Evolutionary conservation across 2,113 vertebrate genomes (phyloP).

Genomic region (Thryonomys swinderianus): DNA sequence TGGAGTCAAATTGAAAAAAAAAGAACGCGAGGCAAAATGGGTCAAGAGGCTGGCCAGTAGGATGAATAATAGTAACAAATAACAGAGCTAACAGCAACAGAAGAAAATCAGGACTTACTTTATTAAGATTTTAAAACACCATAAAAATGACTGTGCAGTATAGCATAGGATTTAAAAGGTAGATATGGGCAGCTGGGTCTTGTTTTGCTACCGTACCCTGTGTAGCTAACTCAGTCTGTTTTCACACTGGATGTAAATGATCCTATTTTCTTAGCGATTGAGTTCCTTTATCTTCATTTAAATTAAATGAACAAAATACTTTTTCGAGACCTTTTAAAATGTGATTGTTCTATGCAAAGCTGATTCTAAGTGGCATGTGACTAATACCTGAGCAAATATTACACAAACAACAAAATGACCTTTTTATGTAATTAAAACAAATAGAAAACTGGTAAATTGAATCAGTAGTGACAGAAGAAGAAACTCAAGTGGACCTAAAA

Average conservation of each 20-base stretch:
- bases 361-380: neutral
- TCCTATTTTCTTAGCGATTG: neutral
- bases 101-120: neutral
- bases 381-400: conserved; percentile 8
- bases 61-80: neutral
- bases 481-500: conserved; percentile 1
- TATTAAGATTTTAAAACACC: neutral
- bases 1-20: neutral
- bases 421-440: conserved; percentile 33
- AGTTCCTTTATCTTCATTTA: neutral
- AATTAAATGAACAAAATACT: neutral
- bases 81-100: neutral
- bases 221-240: neutral
- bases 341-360: neutral
- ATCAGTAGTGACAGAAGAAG: neutral
- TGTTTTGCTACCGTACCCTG: neutral
- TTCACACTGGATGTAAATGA: neutral
- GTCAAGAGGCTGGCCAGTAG: neutral
- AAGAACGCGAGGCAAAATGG: neutral
- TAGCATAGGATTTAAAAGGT: neutral
- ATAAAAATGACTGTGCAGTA: neutral
- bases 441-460: conserved; percentile 1
- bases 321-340: neutral
- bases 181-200: neutral
- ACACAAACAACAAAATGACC: conserved; percentile 16